phyloP scores from a whole-genome alignment of 2,113 vertebrate species.

The Sula dactylatra region DNA sequence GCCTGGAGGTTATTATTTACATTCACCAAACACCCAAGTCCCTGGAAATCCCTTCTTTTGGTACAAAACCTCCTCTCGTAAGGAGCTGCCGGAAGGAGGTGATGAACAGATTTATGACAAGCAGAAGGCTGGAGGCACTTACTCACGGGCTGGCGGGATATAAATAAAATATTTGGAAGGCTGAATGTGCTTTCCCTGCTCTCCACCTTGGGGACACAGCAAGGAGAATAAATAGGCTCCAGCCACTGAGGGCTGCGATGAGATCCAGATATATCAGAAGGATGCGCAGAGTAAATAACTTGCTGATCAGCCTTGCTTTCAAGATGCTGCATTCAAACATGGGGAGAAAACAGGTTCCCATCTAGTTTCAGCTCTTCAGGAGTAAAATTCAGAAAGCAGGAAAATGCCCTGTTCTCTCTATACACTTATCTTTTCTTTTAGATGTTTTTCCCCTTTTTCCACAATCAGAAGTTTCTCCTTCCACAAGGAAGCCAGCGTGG shows the following conservation, averaged over 20 bases:
- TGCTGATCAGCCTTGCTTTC: not conserved
- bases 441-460: not conserved
- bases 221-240: accelerated
- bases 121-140: slow-evolving; percentile 28
- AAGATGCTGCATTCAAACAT: not conserved
- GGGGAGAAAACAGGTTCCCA: accelerated
- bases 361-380: not conserved
- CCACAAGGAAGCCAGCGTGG: accelerated
- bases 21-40: not conserved
- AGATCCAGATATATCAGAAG: accelerated
- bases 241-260: not conserved
- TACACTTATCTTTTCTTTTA: not conserved
- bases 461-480: not conserved
- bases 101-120: not conserved
- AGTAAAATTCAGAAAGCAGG: accelerated
- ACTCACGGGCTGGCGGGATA: not conserved
- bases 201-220: not conserved
- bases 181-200: not conserved
- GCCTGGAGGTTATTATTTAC: accelerated
- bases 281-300: accelerated
- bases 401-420: accelerated
- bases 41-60: not conserved
- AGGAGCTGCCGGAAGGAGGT: not conserved
- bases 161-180: slow-evolving; percentile 19
- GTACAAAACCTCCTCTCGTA: not conserved